Evolutionary conservation across 2,113 vertebrate species (phyloP).

Genomic region (Tragelaphus buxtoni): DNA sequence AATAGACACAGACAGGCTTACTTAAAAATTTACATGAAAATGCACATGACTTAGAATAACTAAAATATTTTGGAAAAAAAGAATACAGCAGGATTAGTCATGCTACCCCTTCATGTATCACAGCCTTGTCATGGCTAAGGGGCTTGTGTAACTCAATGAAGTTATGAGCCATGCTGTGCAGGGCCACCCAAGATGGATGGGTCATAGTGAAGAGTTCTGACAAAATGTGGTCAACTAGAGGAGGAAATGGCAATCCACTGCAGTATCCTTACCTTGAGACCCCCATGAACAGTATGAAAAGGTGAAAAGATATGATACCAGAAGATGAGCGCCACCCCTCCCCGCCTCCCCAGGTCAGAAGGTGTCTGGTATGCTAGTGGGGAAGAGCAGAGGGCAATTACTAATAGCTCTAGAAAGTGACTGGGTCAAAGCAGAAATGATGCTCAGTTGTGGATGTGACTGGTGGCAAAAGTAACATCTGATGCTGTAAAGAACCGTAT

Average conservation of each 20-base stretch:
- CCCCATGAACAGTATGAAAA: background rate
- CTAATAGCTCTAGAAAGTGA: background rate
- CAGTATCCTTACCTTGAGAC: background rate
- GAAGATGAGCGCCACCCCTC: background rate
- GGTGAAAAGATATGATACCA: background rate
- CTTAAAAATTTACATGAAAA: background rate
- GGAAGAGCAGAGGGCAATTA: background rate
- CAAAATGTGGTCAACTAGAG: background rate
- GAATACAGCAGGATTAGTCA: background rate
- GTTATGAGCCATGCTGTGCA: background rate
- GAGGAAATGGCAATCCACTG: background rate
- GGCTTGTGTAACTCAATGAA: background rate
- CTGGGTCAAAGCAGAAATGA: background rate
- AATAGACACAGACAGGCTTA: background rate
- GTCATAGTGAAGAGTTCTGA: background rate
- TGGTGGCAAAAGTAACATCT: background rate
- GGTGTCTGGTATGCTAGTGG: background rate
- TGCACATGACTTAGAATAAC: background rate
- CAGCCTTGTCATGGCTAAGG: background rate
- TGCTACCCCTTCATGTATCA: background rate
- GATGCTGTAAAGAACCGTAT: background rate
- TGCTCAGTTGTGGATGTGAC: background rate
- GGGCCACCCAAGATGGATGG: background rate
- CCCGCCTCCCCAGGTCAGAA: background rate
- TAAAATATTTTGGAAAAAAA: background rate